Base-by-base conservation (phyloP, 2,113 vertebrate species). In the Irena cyanogastra region DNA sequence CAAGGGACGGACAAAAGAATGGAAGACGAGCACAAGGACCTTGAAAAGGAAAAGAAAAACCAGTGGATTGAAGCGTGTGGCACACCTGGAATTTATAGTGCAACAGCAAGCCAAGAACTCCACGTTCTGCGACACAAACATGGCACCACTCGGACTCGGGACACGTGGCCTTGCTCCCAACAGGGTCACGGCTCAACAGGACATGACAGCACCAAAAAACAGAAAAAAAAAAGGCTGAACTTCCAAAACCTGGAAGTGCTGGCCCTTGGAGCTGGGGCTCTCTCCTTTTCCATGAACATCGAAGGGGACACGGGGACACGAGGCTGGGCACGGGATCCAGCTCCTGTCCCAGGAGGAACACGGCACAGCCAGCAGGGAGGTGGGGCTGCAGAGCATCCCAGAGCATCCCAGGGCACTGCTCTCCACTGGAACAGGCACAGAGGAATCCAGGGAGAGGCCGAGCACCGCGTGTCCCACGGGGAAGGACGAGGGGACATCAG, bases 101-200 rank as follows among this genome's bases (percentile, higher is more conserved):
- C 88, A 68, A 83, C 9, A 52, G 60, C 87, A 85, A 91, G 84
- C 12, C 59, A 85, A 70, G 84, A 72, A 93, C 66, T n/a, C 30
- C 77, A 39, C 1, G 4, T 17, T 61, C 52, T 47, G 78, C 47
- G 2, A 69, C 66, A 37, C 39, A 30, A n/a, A 52, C 52, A 45
- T 6, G 81, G 57, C 52, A 27, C 66, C 57, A 57, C 47, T 70
- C 85, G 4, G 35, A 60, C 30, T 35, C 1, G 60, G 31, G 39
- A 49, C 87, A 44, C 31, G 4, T 4, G 54, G 24, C 74, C 81
- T 72, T 18, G 65, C 17, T 21, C 87, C 92, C 66, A 0, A 11
- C 70, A 19, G 53, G 41, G 49, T 35, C 77, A 68, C 26, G 6
- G 27, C 54, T 69, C 82, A 15, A 11, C 5, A 11, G 3, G 68